Evolutionary conservation across 2,888 invertebrate genomes (phyloP), one percentile per base, ranked within the genome.

Genomic region (Lapara coniferarum): DNA sequence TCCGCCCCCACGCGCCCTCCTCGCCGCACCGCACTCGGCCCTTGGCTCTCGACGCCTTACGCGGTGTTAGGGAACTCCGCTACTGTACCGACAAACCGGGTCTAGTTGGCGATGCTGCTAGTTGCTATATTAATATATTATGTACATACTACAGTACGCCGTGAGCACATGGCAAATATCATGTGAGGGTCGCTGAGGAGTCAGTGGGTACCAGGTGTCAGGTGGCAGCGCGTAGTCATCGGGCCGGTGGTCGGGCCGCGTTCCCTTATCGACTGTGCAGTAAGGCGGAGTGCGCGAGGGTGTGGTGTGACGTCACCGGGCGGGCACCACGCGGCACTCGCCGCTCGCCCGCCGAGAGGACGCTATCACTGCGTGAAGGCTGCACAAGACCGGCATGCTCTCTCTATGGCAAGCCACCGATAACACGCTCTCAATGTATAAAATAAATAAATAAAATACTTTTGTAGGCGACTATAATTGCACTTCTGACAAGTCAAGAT

Each of bases 251-350:
- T 68, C 19, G 37, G 58, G 8, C 25, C 52, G 58, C 63, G 63
- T 63, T 73, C 72, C 73, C 79, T 77, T 82, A 82, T 82, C 81
- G 82, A 82, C 81, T 82, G 78, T 74, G 73, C n/a, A 19, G 57
- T 30, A 70, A 71, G 74, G 71, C 66, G 59, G 69, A 14, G 57
- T 7, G 70, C 30, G 70, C 53, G 74, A 63, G 70, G 69, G n/a
- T n/a, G 14, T 55, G 58, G 51, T 53, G 52, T 55, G 55, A 14
- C 58, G 56, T 56, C 66, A 52, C 67, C 51, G 66, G 55, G 37
- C 55, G 52, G n/a, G 59, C 19, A 57, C 52, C 30, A 37, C 57
- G 66, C 51, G 63, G 56, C 67, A 59, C 55, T 19, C 49, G 46
- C 30, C 37, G 56, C 16, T 10, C 51, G 51, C 12, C 56, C 56